A percentile compares a stretch with the other conserved stretches of the same genome.
Evolutionary conservation across 1,140 invertebrate species (phyloP).

Genomic region (Muscidifurax raptorellus): DNA sequence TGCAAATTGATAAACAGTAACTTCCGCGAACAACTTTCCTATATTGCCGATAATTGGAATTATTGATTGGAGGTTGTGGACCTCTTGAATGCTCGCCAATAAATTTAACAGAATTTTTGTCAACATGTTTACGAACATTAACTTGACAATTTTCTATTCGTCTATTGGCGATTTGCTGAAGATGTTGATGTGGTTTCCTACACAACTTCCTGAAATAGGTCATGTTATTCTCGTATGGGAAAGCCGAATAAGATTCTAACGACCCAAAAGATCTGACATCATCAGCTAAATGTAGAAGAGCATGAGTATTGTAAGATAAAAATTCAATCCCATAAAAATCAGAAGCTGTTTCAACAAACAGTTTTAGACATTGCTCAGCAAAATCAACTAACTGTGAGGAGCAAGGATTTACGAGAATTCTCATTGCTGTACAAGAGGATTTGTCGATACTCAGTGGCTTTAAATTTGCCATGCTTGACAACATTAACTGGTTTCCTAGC

Average conservation of each 20-base stretch:
- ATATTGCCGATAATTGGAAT: constrained; percentile 18
- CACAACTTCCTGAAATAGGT: constrained; percentile 28
- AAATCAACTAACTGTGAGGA: neutral
- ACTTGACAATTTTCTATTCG: constrained; percentile 34
- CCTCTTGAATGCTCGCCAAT: neutral
- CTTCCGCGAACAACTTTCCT: neutral
- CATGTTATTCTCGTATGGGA: constrained; percentile 52
- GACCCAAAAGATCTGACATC: constrained; percentile 43
- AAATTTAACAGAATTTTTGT: neutral
- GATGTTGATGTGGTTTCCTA: constrained; percentile 49
- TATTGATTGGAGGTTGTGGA: neutral
- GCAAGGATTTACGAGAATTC: neutral
- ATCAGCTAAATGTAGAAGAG: neutral
- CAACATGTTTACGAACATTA: neutral
- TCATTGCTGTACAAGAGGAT: neutral
- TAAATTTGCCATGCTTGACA: too few relatives aligned
- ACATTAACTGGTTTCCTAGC: too few relatives aligned
- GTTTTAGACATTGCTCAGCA: constrained; percentile 31
- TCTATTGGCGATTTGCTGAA: constrained; percentile 55
- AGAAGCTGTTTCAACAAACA: constrained; percentile 45
- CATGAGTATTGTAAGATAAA: constrained; percentile 38
- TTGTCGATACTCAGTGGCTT: too few relatives aligned
- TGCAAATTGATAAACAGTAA: neutral
- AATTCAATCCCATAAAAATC: constrained; percentile 41
- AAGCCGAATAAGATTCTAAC: constrained; percentile 47